Evolutionary conservation across 2,888 invertebrate genomes (phyloP).

Genomic region (Ligdia adustata): DNA sequence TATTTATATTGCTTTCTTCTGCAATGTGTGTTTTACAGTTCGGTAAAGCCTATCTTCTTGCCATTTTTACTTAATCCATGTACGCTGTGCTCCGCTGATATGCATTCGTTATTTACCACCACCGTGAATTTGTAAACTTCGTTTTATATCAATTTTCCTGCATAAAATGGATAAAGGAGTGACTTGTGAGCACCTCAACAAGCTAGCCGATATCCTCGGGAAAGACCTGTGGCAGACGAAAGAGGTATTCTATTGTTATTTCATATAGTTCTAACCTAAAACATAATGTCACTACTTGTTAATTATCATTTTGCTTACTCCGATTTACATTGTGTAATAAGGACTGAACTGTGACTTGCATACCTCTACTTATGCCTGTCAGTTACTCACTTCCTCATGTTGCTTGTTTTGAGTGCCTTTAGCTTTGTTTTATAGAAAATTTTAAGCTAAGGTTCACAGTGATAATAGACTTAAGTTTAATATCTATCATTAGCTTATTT

Average conservation of each 20-base stretch:
- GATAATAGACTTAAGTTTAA: too few species aligned
- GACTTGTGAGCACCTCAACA: constrained; percentile 79
- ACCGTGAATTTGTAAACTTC: constrained; percentile 55
- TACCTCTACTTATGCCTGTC: constrained; percentile 18
- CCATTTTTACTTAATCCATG: constrained; percentile 42
- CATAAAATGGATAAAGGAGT: constrained; percentile 75
- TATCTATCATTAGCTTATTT: too few species aligned
- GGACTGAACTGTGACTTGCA: constrained; percentile 27
- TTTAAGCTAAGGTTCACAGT: too few species aligned
- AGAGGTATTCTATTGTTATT: constrained; percentile 59
- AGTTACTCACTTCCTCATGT: constrained; percentile 1
- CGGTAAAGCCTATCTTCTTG: constrained; percentile 41
- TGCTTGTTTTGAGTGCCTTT: not conserved
- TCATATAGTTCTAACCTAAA: constrained; percentile 67
- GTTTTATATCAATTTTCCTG: constrained; percentile 56
- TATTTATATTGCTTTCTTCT: constrained; percentile 48
- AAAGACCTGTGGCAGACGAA: constrained; percentile 76
- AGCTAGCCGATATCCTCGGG: constrained; percentile 64
- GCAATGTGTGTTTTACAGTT: constrained; percentile 63
- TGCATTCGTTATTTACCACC: constrained; percentile 37
- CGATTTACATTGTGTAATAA: constrained; percentile 63
- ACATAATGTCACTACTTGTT: constrained; percentile 50
- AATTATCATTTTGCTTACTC: constrained; percentile 63
- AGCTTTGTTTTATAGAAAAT: too few species aligned
- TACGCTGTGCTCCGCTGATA: constrained; percentile 51